Evolutionary conservation across 2,888 invertebrate genomes (phyloP).

Genomic region (Cabera pusaria): DNA sequence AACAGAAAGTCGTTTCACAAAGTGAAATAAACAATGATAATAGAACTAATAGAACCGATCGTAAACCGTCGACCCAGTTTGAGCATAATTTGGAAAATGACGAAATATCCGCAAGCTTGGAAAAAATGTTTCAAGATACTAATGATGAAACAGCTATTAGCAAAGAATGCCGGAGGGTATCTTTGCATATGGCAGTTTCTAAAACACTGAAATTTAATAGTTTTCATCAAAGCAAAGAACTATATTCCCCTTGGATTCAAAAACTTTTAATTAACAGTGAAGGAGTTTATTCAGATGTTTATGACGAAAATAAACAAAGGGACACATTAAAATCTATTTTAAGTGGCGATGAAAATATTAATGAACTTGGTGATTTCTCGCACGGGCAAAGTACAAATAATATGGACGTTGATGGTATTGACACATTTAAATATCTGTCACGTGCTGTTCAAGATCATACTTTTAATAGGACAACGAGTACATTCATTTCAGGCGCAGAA

Average conservation of each 20-base stretch:
- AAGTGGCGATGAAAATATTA: constrained; percentile 1
- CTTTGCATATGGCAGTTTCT: neutral
- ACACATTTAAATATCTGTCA: no score
- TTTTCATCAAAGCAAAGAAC: constrained; percentile 42
- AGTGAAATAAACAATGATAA: neutral
- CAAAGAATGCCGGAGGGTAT: neutral
- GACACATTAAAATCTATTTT: neutral
- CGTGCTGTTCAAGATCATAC: no score
- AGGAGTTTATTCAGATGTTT: constrained; percentile 32
- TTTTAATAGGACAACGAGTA: no score
- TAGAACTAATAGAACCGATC: neutral
- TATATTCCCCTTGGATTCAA: constrained; percentile 64
- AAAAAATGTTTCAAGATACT: constrained; percentile 18
- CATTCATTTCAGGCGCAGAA: no score
- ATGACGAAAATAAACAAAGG: constrained; percentile 1
- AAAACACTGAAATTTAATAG: neutral
- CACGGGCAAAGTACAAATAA: no score
- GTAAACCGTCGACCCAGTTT: constrained; percentile 8
- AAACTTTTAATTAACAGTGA: constrained; percentile 53
- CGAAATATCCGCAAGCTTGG: constrained; percentile 19
- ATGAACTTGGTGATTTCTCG: no score
- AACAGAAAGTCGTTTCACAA: no score
- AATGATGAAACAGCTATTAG: constrained; percentile 1
- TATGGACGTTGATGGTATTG: neutral
- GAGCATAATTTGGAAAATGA: constrained; percentile 15